phyloP scores from a whole-genome alignment of 2,797 vertebrate species.

The Oceanodroma leucorhoa region DNA sequence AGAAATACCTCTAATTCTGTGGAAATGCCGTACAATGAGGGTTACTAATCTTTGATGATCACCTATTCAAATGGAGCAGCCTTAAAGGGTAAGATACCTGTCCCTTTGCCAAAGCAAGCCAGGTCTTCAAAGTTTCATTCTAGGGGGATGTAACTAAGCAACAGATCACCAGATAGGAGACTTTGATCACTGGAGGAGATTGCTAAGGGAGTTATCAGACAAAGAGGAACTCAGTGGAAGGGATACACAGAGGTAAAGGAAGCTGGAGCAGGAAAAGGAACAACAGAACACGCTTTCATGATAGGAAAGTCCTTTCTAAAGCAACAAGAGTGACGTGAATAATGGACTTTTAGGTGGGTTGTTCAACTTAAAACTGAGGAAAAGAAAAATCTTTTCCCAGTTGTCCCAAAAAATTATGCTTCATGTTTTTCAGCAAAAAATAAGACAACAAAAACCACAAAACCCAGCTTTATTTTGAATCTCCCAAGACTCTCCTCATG shows the following conservation, averaged over 20 bases:
- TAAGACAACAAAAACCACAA: accelerated
- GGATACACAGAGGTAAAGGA: background rate
- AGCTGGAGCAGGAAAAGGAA: background rate
- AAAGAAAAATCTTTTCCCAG: background rate
- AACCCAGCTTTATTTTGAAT: background rate
- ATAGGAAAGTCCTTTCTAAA: background rate
- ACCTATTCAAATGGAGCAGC: background rate
- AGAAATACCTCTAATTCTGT: background rate
- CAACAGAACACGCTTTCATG: background rate
- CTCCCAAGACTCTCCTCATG: background rate
- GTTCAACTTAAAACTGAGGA: background rate
- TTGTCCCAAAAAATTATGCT: background rate
- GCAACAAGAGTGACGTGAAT: background rate
- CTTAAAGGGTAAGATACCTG: background rate
- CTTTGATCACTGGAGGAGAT: background rate
- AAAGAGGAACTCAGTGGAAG: background rate
- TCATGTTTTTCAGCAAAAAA: background rate
- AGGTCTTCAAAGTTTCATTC: background rate
- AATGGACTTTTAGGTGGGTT: background rate
- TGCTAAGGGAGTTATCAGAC: background rate
- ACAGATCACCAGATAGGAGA: background rate
- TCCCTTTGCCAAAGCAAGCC: background rate
- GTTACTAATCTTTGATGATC: background rate
- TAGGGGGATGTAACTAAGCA: background rate
- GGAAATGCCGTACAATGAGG: background rate